These are phyloP conservation scores for Aporrectodea caliginosa DNA, from an alignment of 1,140 invertebrate genomes.

Conservation along the genomic window DNA sequence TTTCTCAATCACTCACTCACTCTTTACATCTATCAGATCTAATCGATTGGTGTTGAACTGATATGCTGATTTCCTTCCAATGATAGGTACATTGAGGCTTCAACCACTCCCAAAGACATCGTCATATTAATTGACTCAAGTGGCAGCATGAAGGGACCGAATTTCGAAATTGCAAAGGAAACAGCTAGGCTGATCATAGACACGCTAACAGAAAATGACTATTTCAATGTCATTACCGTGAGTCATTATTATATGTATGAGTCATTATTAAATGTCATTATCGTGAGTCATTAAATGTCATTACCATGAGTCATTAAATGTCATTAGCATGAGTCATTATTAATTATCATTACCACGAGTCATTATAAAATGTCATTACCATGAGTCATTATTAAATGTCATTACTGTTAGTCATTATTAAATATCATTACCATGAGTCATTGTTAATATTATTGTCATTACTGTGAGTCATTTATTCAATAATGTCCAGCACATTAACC, in stretches of 20 bases:
- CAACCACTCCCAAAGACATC: background rate
- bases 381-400: background rate
- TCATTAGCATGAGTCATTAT: no score
- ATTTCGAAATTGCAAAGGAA: background rate
- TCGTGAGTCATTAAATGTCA: no score
- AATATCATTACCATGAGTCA: background rate
- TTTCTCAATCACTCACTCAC: conserved; percentile 3
- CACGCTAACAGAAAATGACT: background rate
- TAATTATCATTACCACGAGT: no score
- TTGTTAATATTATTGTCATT: background rate
- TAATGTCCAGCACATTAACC: no score
- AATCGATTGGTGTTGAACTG: no score
- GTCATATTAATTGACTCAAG: background rate
- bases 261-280: background rate
- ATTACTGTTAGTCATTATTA: background rate
- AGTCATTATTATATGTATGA: no score
- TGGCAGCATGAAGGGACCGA: background rate
- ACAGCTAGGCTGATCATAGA: background rate
- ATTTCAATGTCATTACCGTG: background rate
- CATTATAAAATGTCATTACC: no score
- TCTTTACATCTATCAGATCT: background rate
- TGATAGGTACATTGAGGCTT: background rate
- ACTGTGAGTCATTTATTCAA: background rate
- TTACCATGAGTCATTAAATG: no score
- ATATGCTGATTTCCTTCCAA: background rate